phyloP scores from a whole-genome alignment of 2,888 invertebrate species.

The Keiferia lycopersicella region DNA sequence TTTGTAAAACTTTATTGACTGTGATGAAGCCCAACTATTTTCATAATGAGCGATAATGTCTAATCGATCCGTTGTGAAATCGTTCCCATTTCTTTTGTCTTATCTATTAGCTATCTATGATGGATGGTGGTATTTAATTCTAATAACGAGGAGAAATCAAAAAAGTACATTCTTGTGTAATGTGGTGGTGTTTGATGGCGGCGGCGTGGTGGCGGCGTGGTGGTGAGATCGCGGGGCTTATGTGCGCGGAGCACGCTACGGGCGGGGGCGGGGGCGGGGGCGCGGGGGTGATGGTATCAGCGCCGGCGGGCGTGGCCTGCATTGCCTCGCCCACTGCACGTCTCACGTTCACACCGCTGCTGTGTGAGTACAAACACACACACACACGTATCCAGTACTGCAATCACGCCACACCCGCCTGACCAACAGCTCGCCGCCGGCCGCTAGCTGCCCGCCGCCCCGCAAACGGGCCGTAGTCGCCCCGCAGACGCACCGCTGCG shows the following conservation, averaged over 20 bases:
- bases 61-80: background rate
- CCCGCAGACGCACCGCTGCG: no score
- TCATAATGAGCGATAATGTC: background rate
- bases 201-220: background rate
- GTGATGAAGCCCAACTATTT: constrained; percentile 5
- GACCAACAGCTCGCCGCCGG: constrained; percentile 4
- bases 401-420: constrained; percentile 9
- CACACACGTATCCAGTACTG: background rate
- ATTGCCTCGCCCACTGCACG: constrained; percentile 23
- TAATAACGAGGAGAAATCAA: constrained; percentile 8
- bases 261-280: background rate
- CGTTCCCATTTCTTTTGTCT: constrained; percentile 2
- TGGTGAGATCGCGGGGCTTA: constrained; percentile 8
- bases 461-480: background rate
- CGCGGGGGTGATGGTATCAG: constrained; percentile 11
- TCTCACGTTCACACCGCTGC: background rate
- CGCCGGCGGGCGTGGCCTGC: constrained; percentile 25
- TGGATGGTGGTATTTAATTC: constrained; percentile 10
- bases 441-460: background rate
- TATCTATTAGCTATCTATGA: background rate
- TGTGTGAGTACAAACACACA: constrained; percentile 14
- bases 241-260: constrained; percentile 14
- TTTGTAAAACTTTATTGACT: constrained; percentile 6
- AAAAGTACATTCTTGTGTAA: constrained; percentile 6
- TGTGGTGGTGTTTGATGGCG: background rate